Evolutionary conservation across 2,888 invertebrate genomes (phyloP).

Genomic region (Minunthozetes semirufus): DNA sequence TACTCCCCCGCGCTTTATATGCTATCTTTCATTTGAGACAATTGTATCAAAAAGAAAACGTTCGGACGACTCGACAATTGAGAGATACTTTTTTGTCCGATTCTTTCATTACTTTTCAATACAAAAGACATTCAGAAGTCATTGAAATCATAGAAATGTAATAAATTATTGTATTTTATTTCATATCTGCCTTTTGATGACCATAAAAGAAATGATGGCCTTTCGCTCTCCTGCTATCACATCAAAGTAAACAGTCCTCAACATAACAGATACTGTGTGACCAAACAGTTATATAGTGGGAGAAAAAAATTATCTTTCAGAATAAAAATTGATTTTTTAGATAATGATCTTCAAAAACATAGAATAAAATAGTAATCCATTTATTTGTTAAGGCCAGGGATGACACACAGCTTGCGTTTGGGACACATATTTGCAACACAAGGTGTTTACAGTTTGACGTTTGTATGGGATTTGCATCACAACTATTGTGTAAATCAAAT

Average conservation of each 20-base stretch:
- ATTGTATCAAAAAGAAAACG: neutral
- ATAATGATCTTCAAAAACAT: neutral
- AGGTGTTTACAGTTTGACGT: conserved; percentile 25
- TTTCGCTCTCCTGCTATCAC: neutral
- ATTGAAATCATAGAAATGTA: conserved; percentile 16
- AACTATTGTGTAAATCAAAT: conserved; percentile 17
- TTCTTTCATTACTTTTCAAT: neutral
- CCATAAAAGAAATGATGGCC: conserved; percentile 9
- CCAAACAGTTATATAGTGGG: neutral
- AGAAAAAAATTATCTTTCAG: neutral
- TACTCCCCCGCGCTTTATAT: conserved; percentile 8
- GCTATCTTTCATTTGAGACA: conserved; percentile 25
- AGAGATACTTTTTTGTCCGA: neutral
- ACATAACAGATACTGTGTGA: neutral
- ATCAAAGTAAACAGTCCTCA: neutral
- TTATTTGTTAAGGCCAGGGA: neutral
- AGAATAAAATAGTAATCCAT: conserved; percentile 13
- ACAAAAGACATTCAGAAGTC: neutral
- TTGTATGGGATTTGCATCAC: conserved; percentile 24
- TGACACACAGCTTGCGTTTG: conserved; percentile 23
- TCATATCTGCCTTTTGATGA: neutral
- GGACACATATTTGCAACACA: neutral
- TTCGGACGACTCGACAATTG: neutral
- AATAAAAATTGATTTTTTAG: neutral
- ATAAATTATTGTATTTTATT: conserved; percentile 18